Percentiles rank a stretch among this genome's conserved stretches.
Conservation (phyloP, 2,888 invertebrate species). For the Adelognathus sp. region DNA sequence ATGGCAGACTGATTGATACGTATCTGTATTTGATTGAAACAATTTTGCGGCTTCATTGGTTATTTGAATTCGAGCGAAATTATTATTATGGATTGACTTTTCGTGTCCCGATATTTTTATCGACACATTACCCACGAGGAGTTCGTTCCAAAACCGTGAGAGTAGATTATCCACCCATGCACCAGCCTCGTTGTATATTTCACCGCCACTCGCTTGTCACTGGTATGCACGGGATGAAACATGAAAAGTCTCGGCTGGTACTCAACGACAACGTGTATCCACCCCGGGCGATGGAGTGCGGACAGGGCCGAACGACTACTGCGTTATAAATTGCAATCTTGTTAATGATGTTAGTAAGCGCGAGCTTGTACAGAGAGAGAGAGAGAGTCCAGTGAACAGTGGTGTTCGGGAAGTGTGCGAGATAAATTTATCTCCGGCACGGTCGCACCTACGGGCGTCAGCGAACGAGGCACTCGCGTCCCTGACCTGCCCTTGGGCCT, state of each 20-base stretch:
- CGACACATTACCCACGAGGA: neutral
- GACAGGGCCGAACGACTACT: constrained; percentile 72
- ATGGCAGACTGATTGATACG: no score
- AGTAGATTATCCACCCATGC: constrained; percentile 38
- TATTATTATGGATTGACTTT: neutral
- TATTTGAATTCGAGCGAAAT: neutral
- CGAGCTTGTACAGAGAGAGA: constrained; percentile 31
- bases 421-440: constrained; percentile 46
- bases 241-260: constrained; percentile 32
- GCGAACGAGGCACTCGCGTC: constrained; percentile 45
- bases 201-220: constrained; percentile 43
- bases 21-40: no score
- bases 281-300: constrained; percentile 43
- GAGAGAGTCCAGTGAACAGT: constrained; percentile 12
- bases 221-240: constrained; percentile 7
- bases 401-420: constrained; percentile 28
- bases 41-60: no score
- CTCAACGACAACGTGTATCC: constrained; percentile 35
- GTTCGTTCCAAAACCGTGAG: neutral
- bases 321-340: constrained; percentile 79
- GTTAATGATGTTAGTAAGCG: constrained; percentile 72
- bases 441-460: constrained; percentile 41
- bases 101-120: neutral
- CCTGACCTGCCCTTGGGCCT: constrained; percentile 47
- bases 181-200: constrained; percentile 50